phyloP scores from a whole-genome alignment of 1,140 invertebrate genomes.

The Ridgeia piscesae region DNA sequence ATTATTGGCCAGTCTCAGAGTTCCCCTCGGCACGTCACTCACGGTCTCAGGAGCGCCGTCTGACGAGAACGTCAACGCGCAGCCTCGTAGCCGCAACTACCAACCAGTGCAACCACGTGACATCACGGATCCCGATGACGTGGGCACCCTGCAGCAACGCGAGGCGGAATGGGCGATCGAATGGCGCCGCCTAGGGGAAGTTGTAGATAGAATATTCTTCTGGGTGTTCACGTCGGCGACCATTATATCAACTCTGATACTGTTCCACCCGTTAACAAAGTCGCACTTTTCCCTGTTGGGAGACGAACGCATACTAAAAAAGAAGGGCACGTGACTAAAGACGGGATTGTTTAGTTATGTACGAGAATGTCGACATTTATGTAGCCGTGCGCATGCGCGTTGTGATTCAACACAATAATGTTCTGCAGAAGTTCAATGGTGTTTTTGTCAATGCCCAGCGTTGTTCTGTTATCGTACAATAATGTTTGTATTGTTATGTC shows the following conservation, averaged over 20 bases:
- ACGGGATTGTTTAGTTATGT: not conserved
- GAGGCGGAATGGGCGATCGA: conserved; percentile 29
- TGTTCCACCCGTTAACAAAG: conserved; percentile 30
- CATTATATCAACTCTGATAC: conserved; percentile 25
- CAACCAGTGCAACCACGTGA: not conserved
- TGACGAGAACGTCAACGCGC: not conserved
- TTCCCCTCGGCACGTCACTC: conserved; percentile 7
- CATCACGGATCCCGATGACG: not conserved
- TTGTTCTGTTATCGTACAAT: conserved; percentile 13
- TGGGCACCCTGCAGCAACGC: not conserved
- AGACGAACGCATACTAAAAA: conserved; percentile 16
- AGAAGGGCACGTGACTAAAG: not conserved
- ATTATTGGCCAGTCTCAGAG: conserved; percentile 12
- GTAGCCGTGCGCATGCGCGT: not conserved
- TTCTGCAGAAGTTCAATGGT: not conserved
- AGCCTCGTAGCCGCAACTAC: not conserved
- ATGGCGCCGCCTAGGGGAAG: conserved; percentile 29
- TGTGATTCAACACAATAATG: not conserved
- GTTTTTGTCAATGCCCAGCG: too few species aligned
- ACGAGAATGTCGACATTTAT: not conserved
- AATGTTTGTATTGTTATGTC: too few species aligned
- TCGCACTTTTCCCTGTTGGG: conserved; percentile 21
- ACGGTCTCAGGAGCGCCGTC: not conserved
- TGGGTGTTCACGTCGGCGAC: conserved; percentile 31
- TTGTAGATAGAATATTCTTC: conserved; percentile 33